Conservation (phyloP, 2,113 vertebrate genomes). For the Brevimyrus niger region DNA sequence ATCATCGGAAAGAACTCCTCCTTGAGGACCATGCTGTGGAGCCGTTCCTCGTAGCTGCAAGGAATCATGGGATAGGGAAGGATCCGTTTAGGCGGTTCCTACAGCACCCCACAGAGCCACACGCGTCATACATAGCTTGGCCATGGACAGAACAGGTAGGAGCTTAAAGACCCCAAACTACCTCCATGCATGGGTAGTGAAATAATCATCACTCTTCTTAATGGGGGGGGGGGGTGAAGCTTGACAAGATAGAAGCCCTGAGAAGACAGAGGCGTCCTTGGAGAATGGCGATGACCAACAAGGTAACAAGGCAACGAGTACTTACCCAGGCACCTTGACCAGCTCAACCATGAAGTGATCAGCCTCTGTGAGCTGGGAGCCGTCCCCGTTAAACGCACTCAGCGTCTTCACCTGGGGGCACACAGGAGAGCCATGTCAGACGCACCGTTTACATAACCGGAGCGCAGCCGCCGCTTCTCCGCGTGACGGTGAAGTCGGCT, state of each 20-base stretch:
- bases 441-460: background rate
- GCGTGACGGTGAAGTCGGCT: background rate
- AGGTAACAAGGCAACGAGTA: background rate
- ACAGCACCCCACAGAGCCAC: background rate
- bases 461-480: too few relatives aligned
- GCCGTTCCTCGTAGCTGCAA: conserved; percentile 57
- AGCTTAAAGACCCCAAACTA: background rate
- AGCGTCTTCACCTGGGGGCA: conserved; percentile 58
- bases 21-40: conserved; percentile 61
- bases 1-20: conserved; percentile 70
- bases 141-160: background rate
- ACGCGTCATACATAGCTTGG: background rate
- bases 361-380: conserved; percentile 50
- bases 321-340: conserved; percentile 25
- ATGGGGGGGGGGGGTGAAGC: background rate
- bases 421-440: background rate
- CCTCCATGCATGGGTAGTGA: background rate
- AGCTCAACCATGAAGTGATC: conserved; percentile 68
- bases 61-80: background rate
- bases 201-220: background rate
- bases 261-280: background rate
- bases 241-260: background rate
- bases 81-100: background rate
- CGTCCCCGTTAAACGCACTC: conserved; percentile 52
- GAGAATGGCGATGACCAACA: background rate